phyloP scores from a whole-genome alignment of 2,797 vertebrate genomes.

The Apogon hyalosoma region DNA sequence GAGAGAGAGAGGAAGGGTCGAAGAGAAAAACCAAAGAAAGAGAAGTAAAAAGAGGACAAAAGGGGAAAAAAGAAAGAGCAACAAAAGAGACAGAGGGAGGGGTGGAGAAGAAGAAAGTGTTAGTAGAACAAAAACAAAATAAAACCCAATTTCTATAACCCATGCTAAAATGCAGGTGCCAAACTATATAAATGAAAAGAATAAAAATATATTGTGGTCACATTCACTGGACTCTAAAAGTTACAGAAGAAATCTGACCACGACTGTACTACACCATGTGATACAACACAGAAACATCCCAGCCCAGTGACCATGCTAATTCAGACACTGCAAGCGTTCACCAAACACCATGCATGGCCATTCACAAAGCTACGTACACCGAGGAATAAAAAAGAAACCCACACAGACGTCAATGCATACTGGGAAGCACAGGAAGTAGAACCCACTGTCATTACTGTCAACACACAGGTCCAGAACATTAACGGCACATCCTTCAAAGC shows the following conservation, averaged over 20 bases:
- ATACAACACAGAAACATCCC: conserved; percentile 11
- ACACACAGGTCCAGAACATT: conserved; percentile 2
- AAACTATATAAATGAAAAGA: conserved; percentile 9
- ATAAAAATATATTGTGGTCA: conserved; percentile 11
- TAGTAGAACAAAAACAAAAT: conserved; percentile 4
- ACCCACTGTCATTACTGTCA: neutral
- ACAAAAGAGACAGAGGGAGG: too few species aligned
- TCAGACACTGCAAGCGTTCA: conserved; percentile 23
- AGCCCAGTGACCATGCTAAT: conserved; percentile 33
- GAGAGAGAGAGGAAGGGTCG: conserved; percentile 21
- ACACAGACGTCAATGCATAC: conserved; percentile 25
- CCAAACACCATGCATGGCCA: conserved; percentile 60
- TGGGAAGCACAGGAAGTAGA: conserved; percentile 11
- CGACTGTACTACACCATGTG: conserved; percentile 1
- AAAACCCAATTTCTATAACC: conserved; percentile 19
- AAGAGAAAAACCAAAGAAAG: neutral
- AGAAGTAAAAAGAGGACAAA: neutral
- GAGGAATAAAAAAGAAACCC: conserved; percentile 14
- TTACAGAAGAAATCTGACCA: conserved; percentile 22
- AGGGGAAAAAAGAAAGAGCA: neutral
- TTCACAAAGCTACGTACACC: conserved; percentile 29
- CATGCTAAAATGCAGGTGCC: conserved; percentile 32
- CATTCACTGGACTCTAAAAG: conserved; percentile 6
- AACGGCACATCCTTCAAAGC: neutral
- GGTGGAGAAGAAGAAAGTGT: neutral